A percentile compares a stretch with the other conserved stretches of the same genome.
These are phyloP conservation scores for Rhamnusium bicolor DNA, from an alignment of 2,888 invertebrate species.

Conservation along the genomic window DNA sequence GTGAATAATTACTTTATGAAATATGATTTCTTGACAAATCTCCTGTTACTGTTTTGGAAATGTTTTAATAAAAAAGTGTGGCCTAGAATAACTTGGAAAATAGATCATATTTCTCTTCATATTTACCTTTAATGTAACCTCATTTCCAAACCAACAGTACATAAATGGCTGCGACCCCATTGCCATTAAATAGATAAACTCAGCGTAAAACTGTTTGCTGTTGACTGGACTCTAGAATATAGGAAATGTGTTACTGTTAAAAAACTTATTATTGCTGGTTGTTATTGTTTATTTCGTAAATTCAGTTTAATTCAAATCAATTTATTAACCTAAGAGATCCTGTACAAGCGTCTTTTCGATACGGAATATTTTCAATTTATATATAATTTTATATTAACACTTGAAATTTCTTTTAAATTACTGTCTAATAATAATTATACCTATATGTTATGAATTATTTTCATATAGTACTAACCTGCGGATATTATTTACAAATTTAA, in stretches of 20 bases:
- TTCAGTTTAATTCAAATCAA: too few relatives aligned
- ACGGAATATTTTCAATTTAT: too few relatives aligned
- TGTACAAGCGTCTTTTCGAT: too few relatives aligned
- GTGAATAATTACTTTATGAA: background rate
- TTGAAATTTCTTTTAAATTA: too few relatives aligned
- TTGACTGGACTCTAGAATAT: background rate
- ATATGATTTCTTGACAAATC: background rate
- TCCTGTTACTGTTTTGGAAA: background rate
- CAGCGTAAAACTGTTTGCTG: constrained; percentile 54
- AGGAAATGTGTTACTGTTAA: constrained; percentile 13
- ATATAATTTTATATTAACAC: too few relatives aligned
- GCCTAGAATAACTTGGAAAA: background rate
- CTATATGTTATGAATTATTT: too few relatives aligned
- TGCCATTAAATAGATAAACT: constrained; percentile 61
- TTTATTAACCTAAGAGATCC: too few relatives aligned
- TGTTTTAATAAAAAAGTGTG: background rate
- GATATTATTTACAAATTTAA: too few relatives aligned
- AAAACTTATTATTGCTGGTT: too few relatives aligned
- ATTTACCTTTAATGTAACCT: constrained; percentile 60
- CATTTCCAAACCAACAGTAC: constrained; percentile 62
- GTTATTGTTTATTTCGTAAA: too few relatives aligned
- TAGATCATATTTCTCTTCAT: background rate
- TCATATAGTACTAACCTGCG: too few relatives aligned
- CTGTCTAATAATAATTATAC: too few relatives aligned
- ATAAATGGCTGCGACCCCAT: constrained; percentile 60